phyloP scores from a whole-genome alignment of 1,140 invertebrate species.

The Pseudoatta argentina region DNA sequence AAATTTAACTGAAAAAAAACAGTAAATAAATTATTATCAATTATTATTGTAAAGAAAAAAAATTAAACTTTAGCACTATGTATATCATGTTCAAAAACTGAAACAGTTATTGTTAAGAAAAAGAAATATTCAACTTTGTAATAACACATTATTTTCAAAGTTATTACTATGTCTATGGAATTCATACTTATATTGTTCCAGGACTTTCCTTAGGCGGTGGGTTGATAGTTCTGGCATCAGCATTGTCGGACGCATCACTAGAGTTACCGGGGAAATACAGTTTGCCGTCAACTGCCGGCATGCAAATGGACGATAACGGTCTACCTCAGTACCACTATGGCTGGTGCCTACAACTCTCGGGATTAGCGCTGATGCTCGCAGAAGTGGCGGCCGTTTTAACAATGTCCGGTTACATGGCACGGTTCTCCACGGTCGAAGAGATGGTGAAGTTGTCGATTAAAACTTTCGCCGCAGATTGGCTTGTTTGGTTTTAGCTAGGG shows the following conservation, averaged over 20 bases:
- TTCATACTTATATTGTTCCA: conserved; percentile 82
- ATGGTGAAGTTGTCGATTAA: conserved; percentile 86
- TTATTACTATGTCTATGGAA: background rate
- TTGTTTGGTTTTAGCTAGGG: conserved; percentile 13
- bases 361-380: conserved; percentile 89
- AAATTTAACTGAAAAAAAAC: background rate
- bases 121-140: background rate
- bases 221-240: conserved; percentile 89
- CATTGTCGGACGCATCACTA: conserved; percentile 88
- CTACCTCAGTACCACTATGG: conserved; percentile 89
- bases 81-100: background rate
- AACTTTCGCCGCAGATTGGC: conserved; percentile 26
- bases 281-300: conserved; percentile 81
- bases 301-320: conserved; percentile 81
- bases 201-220: conserved; percentile 89
- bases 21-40: background rate
- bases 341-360: conserved; percentile 91
- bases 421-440: conserved; percentile 89
- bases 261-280: conserved; percentile 85
- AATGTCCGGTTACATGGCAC: conserved; percentile 88
- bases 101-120: background rate
- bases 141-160: background rate
- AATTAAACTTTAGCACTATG: too few species aligned
- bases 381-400: conserved; percentile 89
- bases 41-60: background rate